These are phyloP conservation scores for Zoanthus solanderi DNA, from an alignment of 92 coral and sea anemone genomes.

Conservation along the genomic window DNA sequence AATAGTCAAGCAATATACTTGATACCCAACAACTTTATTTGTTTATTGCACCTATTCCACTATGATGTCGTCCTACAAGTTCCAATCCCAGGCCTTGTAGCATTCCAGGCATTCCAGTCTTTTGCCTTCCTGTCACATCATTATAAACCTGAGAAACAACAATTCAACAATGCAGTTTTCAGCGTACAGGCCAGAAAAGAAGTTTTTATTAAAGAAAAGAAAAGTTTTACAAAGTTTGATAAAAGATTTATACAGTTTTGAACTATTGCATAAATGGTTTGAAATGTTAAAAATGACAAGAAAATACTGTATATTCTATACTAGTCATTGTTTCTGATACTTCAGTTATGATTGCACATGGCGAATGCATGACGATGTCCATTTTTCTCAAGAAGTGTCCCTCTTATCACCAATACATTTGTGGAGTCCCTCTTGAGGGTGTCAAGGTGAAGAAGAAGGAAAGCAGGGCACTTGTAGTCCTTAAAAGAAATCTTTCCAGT, in stretches of 20 bases:
- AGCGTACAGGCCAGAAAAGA: too few relatives aligned
- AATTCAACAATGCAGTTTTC: too few relatives aligned
- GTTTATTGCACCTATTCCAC: constrained; percentile 53
- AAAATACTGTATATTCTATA: too few relatives aligned
- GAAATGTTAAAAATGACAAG: too few relatives aligned
- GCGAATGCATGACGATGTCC: constrained; percentile 11
- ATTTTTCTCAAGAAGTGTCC: constrained; percentile 8
- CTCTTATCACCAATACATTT: constrained; percentile 1
- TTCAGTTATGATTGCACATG: background rate
- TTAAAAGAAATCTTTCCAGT: constrained; percentile 38
- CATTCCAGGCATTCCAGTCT: constrained; percentile 52
- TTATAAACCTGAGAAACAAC: constrained; percentile 37
- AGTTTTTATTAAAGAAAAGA: too few relatives aligned
- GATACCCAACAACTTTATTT: too few relatives aligned
- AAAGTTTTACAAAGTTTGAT: too few relatives aligned
- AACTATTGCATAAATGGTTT: too few relatives aligned
- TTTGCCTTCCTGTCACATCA: constrained; percentile 6
- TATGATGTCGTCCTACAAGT: constrained; percentile 58
- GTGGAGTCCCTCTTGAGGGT: background rate
- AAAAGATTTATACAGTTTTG: too few relatives aligned
- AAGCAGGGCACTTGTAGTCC: background rate
- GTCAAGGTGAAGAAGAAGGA: too few relatives aligned
- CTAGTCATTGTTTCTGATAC: too few relatives aligned
- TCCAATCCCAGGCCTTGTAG: constrained; percentile 51
- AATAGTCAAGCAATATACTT: too few relatives aligned